A percentile compares a stretch with the other conserved stretches of the same genome.
Evolutionary conservation across 2,113 vertebrate genomes (phyloP).

Genomic region (Leptobrachium ailaonicum): DNA sequence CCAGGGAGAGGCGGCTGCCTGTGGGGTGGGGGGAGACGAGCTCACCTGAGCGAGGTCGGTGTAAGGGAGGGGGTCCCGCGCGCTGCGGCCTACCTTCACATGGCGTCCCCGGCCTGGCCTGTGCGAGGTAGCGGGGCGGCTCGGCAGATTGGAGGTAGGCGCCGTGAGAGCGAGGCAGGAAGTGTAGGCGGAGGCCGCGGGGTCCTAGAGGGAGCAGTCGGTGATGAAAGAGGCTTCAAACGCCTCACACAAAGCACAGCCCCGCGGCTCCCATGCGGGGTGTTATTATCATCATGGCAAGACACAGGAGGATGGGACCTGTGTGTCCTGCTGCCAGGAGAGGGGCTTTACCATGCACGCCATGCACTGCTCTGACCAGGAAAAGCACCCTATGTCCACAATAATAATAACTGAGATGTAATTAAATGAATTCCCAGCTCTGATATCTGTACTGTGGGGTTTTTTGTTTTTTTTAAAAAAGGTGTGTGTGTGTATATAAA

Average conservation of each 20-base stretch:
- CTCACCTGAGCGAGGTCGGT: slow-evolving; percentile 59
- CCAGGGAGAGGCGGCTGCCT: slow-evolving; percentile 4
- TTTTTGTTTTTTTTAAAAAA: no score
- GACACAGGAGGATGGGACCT: no score
- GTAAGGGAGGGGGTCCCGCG: slow-evolving; percentile 7
- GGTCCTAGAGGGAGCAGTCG: slow-evolving; percentile 31
- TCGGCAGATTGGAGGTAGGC: slow-evolving; percentile 10
- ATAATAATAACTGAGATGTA: no score
- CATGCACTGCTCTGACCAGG: no score
- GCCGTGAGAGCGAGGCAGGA: slow-evolving; percentile 40
- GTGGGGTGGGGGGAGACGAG: slow-evolving; percentile 30
- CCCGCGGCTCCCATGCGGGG: no score
- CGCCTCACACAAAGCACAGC: neutral
- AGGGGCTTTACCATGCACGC: no score
- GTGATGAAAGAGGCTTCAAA: neutral
- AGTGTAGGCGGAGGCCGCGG: slow-evolving; percentile 16
- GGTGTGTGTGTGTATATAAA: no score
- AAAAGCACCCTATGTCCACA: no score
- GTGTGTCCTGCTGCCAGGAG: no score
- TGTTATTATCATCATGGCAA: no score
- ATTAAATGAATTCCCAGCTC: no score
- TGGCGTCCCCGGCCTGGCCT: slow-evolving; percentile 38
- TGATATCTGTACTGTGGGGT: no score
- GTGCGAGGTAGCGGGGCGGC: slow-evolving; percentile 34
- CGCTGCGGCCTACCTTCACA: slow-evolving; percentile 28